These are phyloP conservation scores for Acropternis orthonyx DNA, from an alignment of 2,797 vertebrate species.

Conservation along the genomic window DNA sequence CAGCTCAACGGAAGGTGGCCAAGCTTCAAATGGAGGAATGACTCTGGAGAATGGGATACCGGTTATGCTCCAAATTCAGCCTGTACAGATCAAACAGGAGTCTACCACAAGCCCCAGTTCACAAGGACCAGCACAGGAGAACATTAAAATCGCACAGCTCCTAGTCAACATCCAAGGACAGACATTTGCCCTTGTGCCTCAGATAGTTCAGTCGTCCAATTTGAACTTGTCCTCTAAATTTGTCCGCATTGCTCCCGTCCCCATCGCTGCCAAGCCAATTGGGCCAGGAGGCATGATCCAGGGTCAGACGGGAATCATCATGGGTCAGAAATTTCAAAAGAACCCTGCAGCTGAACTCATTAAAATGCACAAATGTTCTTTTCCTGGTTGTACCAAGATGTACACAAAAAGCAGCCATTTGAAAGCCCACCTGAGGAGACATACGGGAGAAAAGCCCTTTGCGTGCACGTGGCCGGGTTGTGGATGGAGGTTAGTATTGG, in stretches of 20 bases:
- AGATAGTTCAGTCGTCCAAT: slow-evolving; percentile 85
- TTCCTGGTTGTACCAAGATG: slow-evolving; percentile 95
- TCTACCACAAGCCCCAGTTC: slow-evolving; percentile 68
- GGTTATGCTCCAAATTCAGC: slow-evolving; percentile 89
- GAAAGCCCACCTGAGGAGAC: slow-evolving; percentile 94
- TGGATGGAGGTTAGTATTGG: slow-evolving; percentile 91
- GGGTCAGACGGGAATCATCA: slow-evolving; percentile 79
- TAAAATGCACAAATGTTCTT: slow-evolving; percentile 98
- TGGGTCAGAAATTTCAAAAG: slow-evolving; percentile 93
- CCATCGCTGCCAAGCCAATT: slow-evolving; percentile 91
- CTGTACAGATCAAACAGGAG: slow-evolving; percentile 90
- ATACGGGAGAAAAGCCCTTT: slow-evolving; percentile 96
- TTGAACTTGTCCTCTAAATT: slow-evolving; percentile 88
- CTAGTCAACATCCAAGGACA: slow-evolving; percentile 96
- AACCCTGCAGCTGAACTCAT: slow-evolving; percentile 93
- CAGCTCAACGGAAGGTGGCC: slow-evolving; percentile 59
- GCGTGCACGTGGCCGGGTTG: slow-evolving; percentile 95
- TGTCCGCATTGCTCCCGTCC: slow-evolving; percentile 92
- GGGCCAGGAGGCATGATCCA: slow-evolving; percentile 81
- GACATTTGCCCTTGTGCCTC: slow-evolving; percentile 92
- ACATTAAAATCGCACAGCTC: slow-evolving; percentile 91
- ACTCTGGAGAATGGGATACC: slow-evolving; percentile 81
- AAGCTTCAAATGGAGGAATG: slow-evolving; percentile 62
- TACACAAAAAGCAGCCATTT: slow-evolving; percentile 98
- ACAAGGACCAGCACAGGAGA: slow-evolving; percentile 77